Conservation (phyloP, 2,113 vertebrate genomes). For the Halcyon senegalensis region DNA sequence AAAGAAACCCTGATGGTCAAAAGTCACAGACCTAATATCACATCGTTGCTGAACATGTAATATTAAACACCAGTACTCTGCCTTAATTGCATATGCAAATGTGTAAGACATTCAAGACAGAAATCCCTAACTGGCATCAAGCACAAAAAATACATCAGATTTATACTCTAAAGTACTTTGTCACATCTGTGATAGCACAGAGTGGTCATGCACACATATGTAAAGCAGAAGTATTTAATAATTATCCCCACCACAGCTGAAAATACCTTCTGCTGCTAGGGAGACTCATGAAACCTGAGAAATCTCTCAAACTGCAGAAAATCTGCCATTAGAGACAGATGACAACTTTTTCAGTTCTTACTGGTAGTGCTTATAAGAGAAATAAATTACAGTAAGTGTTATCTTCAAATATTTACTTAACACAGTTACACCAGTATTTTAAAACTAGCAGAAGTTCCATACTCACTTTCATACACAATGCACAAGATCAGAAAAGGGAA, state of each 20-base stretch:
- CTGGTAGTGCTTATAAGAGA: background rate
- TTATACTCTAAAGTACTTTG: background rate
- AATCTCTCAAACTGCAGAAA: background rate
- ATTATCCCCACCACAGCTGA: background rate
- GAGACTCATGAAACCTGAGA: background rate
- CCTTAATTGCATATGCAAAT: background rate
- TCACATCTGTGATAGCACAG: background rate
- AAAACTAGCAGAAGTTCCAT: background rate
- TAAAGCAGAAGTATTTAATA: background rate
- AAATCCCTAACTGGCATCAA: background rate
- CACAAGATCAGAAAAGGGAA: background rate
- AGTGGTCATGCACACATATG: background rate
- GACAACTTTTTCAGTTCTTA: background rate
- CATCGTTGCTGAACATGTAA: background rate
- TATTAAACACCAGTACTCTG: background rate
- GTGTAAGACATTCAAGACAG: background rate
- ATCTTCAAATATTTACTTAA: background rate
- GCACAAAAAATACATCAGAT: background rate
- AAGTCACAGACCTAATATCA: background rate
- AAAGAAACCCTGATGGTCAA: background rate
- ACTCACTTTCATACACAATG: background rate
- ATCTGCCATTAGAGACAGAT: background rate
- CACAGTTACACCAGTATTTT: background rate
- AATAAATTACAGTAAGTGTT: background rate
- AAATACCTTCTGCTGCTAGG: background rate